phyloP scores from a whole-genome alignment of 2,797 vertebrate genomes.

The Fistularia tabacaria region DNA sequence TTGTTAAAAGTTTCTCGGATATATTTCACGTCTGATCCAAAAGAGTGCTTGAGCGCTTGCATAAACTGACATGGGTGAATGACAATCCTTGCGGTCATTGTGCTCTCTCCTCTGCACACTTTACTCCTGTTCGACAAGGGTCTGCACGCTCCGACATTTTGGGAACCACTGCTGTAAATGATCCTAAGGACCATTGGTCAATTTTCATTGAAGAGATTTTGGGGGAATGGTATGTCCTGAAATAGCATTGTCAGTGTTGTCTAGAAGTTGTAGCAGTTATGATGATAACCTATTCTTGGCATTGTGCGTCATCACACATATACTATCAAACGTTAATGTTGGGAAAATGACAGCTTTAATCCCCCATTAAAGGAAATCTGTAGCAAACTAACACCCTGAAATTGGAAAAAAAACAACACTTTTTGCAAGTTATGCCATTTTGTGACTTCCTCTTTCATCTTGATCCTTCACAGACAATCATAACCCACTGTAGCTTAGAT shows the following conservation, averaged over 20 bases:
- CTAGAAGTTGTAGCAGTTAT: background rate
- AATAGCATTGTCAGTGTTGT: constrained; percentile 10
- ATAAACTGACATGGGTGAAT: too few relatives aligned
- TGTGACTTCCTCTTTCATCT: constrained; percentile 47
- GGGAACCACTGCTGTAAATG: constrained; percentile 27
- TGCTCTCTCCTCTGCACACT: too few relatives aligned
- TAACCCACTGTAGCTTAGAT: constrained; percentile 44
- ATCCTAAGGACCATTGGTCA: constrained; percentile 8
- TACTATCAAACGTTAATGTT: constrained; percentile 6
- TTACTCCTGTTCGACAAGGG: background rate
- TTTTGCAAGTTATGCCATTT: constrained; percentile 31
- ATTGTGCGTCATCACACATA: background rate
- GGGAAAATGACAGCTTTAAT: constrained; percentile 16
- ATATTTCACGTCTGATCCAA: too few relatives aligned
- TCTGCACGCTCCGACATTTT: constrained; percentile 2
- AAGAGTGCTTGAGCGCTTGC: too few relatives aligned
- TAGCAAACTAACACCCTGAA: too few relatives aligned
- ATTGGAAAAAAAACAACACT: constrained; percentile 2
- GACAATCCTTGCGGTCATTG: too few relatives aligned
- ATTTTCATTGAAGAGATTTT: constrained; percentile 8
- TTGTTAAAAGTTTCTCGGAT: too few relatives aligned
- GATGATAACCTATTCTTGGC: background rate
- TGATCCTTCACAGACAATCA: constrained; percentile 63
- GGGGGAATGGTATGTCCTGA: constrained; percentile 1
- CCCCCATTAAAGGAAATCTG: too few relatives aligned